Evolutionary conservation across 2,888 invertebrate species (phyloP), one percentile per base, ranked within the genome.

Genomic region (Sinentomon sp.): DNA sequence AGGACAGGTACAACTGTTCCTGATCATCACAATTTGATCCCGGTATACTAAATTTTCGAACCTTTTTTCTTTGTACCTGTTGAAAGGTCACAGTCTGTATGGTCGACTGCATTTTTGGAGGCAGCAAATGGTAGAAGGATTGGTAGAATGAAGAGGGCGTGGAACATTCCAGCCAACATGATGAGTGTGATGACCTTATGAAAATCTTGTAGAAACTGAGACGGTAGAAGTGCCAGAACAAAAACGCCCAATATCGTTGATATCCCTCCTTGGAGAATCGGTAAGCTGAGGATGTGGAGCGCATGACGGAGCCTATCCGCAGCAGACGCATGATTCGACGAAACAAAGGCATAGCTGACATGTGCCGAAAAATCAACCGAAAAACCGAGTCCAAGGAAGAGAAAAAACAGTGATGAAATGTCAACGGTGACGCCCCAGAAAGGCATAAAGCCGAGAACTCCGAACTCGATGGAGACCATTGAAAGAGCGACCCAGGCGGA

Each of bases 291-390:
- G 4, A 50, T 48, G 37, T 51, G 50, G 9, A 56, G 44, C 10
- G 55, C 53, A 25, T 48, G 47, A 28, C 49, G 42, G 31, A 55
- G 45, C 27, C 52, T 43, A 31, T 51, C 48, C 26, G 44, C 40
- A 6, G 48, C 44, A 3, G 44, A 45, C 12, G 34, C 16, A 17
- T 49, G 51, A 24, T 46, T 43, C 10, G 51, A 46, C 2, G 52
- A 49, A n/a, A 55, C 47, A 38, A 53, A 56, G 2, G 54, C 54
- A 38, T 57, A 56, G 6, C 53, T 49, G 19, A 57, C 54, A 38
- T 56, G 56, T 4, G 55, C 56, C 3, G 54, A 55, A 40, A 52
- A 56, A 36, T 56, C 54, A 4, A 54, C 53, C 9, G 50, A 50
- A 37, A 55, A 54, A 4, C 54, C 55, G 33, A 54, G 51, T 35